Evolutionary conservation across 1,140 invertebrate genomes (phyloP), one percentile per base, ranked within the genome.

Genomic region (Trichonephila clavipes): DNA sequence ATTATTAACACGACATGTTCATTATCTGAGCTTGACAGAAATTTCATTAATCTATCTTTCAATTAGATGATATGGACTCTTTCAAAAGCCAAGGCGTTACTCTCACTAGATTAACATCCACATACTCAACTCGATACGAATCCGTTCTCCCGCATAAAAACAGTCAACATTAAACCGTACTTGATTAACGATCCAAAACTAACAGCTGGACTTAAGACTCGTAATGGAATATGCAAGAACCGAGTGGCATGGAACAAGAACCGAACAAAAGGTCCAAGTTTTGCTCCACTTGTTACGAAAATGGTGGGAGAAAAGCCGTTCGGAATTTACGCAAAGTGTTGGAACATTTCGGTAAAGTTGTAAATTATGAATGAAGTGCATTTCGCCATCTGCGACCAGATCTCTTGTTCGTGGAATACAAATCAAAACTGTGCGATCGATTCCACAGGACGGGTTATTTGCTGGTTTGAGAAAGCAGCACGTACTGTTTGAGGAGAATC

Each of bases 331-430:
- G 28, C 61, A 40, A 40, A 61, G 59, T 28, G 28, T 87, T 58
- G 85, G 28, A 77, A 89, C 40, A 77, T 44, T 61, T 82, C 28
- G 51, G n/a, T 8, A 89, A 72, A 90, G 89, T 62, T 82, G 69
- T 90, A 90, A 90, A 90, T 90, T 90, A 90, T 90, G 89, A 90
- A 90, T 90, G 89, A 90, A 90, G 69, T 90, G 64, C 88, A 77
- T 44, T 77, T 62, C 34, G 51, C 89, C 77, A 90, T 90, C 89
- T 90, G 89, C 61, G 89, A 21, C 59, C 89, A 14, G 18, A 19
- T 59, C n/a, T 64, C 89, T 82, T 44, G 72, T 81, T 81, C 58
- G 18, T 34, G 51, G 89, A 82, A 90, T 90, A 90, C 69, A 82
- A 90, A 90, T 90, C 89, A 62, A 81, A 72, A 58, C n/a, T 21